A percentile compares a stretch with the other conserved stretches of the same genome.
These are phyloP conservation scores for Bombylius major DNA, from an alignment of 2,888 invertebrate genomes.

Conservation along the genomic window DNA sequence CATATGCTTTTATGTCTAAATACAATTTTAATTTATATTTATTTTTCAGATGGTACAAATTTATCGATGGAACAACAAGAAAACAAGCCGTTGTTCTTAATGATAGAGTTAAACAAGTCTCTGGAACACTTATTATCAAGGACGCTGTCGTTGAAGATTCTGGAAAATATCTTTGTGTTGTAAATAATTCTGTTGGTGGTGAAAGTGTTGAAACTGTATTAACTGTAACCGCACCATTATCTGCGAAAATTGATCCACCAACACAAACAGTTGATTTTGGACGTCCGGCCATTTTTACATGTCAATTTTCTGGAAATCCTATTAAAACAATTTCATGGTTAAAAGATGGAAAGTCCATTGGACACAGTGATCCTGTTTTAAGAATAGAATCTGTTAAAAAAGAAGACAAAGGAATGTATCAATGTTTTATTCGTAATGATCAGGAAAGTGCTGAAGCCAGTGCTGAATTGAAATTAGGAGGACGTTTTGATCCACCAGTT, in stretches of 20 bases:
- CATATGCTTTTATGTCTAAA: too few relatives aligned
- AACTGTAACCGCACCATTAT: constrained; percentile 82
- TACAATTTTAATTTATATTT: too few relatives aligned
- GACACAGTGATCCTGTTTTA: constrained; percentile 67
- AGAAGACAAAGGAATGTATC: constrained; percentile 95
- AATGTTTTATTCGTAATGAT: constrained; percentile 86
- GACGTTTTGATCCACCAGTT: constrained; percentile 82
- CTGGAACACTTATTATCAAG: constrained; percentile 84
- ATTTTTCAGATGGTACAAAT: constrained; percentile 88
- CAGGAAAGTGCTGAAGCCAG: constrained; percentile 88
- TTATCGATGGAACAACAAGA: constrained; percentile 72
- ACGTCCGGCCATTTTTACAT: constrained; percentile 81
- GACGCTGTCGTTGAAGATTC: constrained; percentile 86
- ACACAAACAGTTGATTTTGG: constrained; percentile 90
- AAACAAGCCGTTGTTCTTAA: constrained; percentile 82
- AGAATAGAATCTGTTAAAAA: constrained; percentile 83
- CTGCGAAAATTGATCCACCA: constrained; percentile 77
- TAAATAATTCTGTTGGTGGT: constrained; percentile 88
- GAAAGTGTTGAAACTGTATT: constrained; percentile 87
- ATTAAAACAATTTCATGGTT: constrained; percentile 85
- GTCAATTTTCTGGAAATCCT: constrained; percentile 81
- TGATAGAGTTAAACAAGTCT: constrained; percentile 82
- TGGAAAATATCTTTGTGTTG: constrained; percentile 87
- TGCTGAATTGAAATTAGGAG: constrained; percentile 84
- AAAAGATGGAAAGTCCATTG: constrained; percentile 80